Evolutionary conservation across 2,888 invertebrate genomes (phyloP), one percentile per base, ranked within the genome.

Genomic region (Aromia moschata): DNA sequence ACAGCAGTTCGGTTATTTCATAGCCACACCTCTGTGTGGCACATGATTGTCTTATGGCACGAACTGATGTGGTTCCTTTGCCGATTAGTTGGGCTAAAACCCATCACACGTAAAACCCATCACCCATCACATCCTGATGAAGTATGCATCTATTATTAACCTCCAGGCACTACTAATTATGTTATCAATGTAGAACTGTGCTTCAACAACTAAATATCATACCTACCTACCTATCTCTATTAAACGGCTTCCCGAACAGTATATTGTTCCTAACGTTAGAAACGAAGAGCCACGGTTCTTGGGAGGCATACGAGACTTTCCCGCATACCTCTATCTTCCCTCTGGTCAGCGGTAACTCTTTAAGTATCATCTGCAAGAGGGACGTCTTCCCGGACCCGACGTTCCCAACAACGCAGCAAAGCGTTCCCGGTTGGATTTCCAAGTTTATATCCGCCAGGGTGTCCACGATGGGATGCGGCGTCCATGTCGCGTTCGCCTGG

Each of bases 281-380:
- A 0, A 87, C 85, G 70, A 90, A 90, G 1, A 90, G 79, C 94
- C 94, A 94, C 0, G 94, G 88, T 69, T 93, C 90, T 80, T 93
- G 93, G 46, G 91, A 87, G 1, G 90, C 89, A 76, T 91, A 94
- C 0, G 88, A 83, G 10, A 89, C 70, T 1, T 79, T 80, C 4
- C 93, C 93, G 1, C 83, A 83, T 10, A 91, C 77, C 1, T 83
- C 76, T 41, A 92, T 72, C 0, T 81, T 82, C 0, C 94, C 93
- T 12, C 81, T 78, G 1, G 80, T 79, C 3, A 87, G 80, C 0
- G 86, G 85, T 15, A 93, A 77, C 79, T 94, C 94, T 12, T 88
- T 87, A 56, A 94, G 81, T 11, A 94, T 82, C 59, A 90, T 79
- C 76, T 90, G 88, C 15, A 90, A 80, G 7, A 90, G 75, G 0